Conservation (phyloP, 2,113 vertebrate genomes). For the Colius striatus region DNA sequence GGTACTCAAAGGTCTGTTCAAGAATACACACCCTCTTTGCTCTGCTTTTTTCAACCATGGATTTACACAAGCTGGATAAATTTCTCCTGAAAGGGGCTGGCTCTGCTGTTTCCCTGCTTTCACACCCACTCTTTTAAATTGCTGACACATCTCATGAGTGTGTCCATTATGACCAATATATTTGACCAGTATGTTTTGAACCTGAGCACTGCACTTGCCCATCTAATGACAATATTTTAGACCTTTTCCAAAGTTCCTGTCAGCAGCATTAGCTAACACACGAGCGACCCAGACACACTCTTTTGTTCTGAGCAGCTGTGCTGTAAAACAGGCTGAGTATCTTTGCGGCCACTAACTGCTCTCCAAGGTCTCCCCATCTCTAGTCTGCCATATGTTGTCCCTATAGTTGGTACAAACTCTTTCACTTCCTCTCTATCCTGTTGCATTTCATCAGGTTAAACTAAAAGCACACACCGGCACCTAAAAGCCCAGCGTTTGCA, state of each 20-base stretch:
- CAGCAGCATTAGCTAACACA: constrained; percentile 55
- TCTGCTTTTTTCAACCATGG: not conserved
- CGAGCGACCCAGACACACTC: not conserved
- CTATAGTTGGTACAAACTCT: constrained; percentile 39
- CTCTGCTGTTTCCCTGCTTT: not conserved
- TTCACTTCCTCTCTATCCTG: constrained; percentile 49
- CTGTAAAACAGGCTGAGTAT: constrained; percentile 53
- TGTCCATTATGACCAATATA: not conserved
- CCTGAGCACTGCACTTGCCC: not conserved
- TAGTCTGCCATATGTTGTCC: constrained; percentile 54
- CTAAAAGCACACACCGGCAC: not conserved
- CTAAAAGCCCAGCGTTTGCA: fast-evolving
- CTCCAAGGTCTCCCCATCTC: constrained; percentile 43
- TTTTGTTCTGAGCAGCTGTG: constrained; percentile 67
- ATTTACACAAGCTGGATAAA: not conserved
- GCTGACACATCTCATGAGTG: not conserved
- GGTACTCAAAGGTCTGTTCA: not conserved
- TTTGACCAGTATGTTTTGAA: not conserved
- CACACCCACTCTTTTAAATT: not conserved
- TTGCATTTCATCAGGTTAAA: constrained; percentile 51
- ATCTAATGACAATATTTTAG: constrained; percentile 59
- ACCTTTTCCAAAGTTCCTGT: constrained; percentile 57
- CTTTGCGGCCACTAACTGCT: constrained; percentile 33
- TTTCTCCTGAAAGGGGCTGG: not conserved
- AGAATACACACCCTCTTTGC: not conserved